Conservation (phyloP, 2,888 invertebrate genomes). For the Lithophane leautieri region DNA sequence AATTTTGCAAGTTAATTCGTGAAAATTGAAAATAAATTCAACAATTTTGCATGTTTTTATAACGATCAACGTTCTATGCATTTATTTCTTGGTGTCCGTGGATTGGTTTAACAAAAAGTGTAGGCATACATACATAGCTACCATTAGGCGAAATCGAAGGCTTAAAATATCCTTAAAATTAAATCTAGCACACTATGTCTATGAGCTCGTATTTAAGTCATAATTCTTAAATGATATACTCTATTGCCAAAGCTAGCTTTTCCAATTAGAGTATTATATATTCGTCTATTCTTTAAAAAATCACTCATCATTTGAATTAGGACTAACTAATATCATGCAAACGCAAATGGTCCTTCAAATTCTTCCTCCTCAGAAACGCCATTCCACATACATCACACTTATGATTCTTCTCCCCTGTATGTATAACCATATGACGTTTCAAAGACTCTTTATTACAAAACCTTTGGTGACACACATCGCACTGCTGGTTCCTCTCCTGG, state of each 20-base stretch:
- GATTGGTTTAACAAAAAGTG: background rate
- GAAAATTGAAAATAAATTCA: background rate
- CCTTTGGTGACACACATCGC: conserved; percentile 88
- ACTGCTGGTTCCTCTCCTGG: conserved; percentile 88
- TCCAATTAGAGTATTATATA: background rate
- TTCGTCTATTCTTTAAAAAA: background rate
- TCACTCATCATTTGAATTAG: background rate
- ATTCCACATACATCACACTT: conserved; percentile 89
- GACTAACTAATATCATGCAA: conserved; percentile 78
- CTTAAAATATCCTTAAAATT: background rate
- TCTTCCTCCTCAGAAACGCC: conserved; percentile 86
- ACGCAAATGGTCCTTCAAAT: conserved; percentile 85
- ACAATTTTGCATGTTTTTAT: background rate
- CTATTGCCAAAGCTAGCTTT: background rate
- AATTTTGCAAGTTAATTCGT: background rate
- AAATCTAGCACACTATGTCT: conserved; percentile 16
- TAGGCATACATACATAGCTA: background rate
- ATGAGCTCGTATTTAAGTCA: background rate
- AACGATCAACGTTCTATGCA: background rate
- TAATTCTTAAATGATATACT: background rate
- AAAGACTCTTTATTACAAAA: conserved; percentile 90
- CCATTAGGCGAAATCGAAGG: background rate
- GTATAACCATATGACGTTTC: conserved; percentile 90
- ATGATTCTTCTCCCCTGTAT: conserved; percentile 89
- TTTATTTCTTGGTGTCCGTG: background rate